Conservation (phyloP, 1,140 invertebrate species). For the Probaryconus sp. region DNA sequence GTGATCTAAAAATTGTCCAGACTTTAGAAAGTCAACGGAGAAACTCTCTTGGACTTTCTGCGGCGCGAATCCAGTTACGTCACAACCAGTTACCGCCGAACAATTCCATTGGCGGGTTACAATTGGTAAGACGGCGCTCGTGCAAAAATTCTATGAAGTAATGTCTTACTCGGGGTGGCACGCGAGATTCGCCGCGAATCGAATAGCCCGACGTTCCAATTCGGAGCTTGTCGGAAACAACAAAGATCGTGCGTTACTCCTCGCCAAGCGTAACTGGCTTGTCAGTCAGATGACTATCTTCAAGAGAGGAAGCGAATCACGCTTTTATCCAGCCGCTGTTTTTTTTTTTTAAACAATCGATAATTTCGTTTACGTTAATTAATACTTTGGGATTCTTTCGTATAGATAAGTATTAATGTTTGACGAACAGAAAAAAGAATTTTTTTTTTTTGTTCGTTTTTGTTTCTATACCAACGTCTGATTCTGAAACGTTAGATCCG, state of each 20-base stretch:
- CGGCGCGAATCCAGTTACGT: neutral
- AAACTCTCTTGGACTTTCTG: slow-evolving; percentile 1
- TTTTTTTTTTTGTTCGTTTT: no score
- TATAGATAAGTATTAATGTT: neutral
- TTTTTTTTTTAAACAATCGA: slow-evolving; percentile 9
- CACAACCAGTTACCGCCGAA: neutral
- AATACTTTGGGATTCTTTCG: no score
- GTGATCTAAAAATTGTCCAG: slow-evolving; percentile 43
- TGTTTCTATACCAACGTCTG: no score
- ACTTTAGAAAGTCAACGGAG: slow-evolving; percentile 32
- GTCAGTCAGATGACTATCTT: slow-evolving; percentile 55
- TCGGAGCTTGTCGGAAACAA: slow-evolving; percentile 43
- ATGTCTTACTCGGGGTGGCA: slow-evolving; percentile 42
- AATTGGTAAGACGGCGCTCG: no score
- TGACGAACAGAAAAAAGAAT: no score
- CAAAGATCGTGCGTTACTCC: slow-evolving; percentile 21
- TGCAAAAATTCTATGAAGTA: slow-evolving; percentile 19
- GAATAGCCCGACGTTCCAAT: slow-evolving; percentile 41
- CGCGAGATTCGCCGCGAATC: slow-evolving; percentile 27
- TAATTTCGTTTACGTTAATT: no score
- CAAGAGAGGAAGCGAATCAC: slow-evolving; percentile 30
- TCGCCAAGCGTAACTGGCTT: slow-evolving; percentile 51
- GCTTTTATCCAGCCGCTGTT: slow-evolving; percentile 1
- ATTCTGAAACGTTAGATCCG: no score
- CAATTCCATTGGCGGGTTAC: no score